These are phyloP conservation scores for Neodiprion virginianus DNA, from an alignment of 1,140 invertebrate genomes.

Conservation along the genomic window DNA sequence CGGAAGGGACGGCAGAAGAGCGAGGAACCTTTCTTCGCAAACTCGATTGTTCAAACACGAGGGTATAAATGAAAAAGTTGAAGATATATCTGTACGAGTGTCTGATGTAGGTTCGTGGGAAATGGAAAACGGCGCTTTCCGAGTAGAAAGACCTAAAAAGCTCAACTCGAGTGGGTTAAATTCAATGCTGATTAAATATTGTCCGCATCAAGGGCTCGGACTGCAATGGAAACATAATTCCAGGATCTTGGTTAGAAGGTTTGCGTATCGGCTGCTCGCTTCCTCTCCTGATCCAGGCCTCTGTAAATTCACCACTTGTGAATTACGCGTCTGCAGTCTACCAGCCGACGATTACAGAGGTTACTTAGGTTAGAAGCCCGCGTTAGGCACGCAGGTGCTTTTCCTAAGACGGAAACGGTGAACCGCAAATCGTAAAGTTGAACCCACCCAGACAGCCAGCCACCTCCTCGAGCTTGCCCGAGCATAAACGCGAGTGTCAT, in stretches of 20 bases:
- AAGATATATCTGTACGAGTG: too few species aligned
- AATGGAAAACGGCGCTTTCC: background rate
- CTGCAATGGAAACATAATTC: too few species aligned
- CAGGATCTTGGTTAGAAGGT: background rate
- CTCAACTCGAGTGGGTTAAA: too few species aligned
- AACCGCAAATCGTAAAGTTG: constrained; percentile 2
- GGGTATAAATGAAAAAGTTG: background rate
- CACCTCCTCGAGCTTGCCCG: too few species aligned
- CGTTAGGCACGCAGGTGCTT: constrained; percentile 1
- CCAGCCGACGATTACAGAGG: background rate
- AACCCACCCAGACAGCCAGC: background rate
- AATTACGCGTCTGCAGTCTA: background rate
- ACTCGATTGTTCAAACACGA: background rate
- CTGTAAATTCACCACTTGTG: too few species aligned
- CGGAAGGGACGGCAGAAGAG: background rate
- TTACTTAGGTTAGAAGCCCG: background rate
- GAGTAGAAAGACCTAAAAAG: too few species aligned
- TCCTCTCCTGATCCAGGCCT: too few species aligned
- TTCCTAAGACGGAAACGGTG: background rate
- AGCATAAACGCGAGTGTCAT: background rate
- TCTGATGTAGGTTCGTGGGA: background rate
- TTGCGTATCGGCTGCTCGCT: background rate
- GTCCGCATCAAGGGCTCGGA: too few species aligned
- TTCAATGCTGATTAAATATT: too few species aligned
- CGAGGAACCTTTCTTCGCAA: background rate